phyloP scores from a whole-genome alignment of 2,888 invertebrate genomes.

The Ferrisia virgata region DNA sequence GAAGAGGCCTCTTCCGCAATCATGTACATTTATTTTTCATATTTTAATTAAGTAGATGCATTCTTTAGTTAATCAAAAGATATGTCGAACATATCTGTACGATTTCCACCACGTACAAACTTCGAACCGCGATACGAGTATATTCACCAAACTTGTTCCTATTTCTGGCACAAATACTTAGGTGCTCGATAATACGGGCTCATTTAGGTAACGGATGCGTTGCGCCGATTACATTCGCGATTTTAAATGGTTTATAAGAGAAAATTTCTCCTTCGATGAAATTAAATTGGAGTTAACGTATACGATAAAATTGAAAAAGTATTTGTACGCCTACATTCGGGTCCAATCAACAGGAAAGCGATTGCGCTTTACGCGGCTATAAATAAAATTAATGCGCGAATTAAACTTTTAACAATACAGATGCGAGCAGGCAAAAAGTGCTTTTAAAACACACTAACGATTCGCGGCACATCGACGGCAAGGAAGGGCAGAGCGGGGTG shows the following conservation, averaged over 20 bases:
- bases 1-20: no score
- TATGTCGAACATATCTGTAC: no score
- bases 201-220: background rate
- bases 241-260: background rate
- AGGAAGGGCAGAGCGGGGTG: no score
- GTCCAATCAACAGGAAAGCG: conserved; percentile 28
- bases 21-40: no score
- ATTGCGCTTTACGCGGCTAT: background rate
- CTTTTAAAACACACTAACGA: conserved; percentile 12
- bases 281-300: background rate
- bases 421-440: conserved; percentile 7
- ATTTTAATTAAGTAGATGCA: no score
- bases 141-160: no score
- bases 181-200: background rate
- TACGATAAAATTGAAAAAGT: background rate
- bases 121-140: no score
- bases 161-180: background rate
- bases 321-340: background rate
- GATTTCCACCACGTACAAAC: no score
- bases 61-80: no score
- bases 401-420: conserved; percentile 16
- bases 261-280: background rate
- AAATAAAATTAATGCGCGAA: conserved; percentile 28
- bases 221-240: background rate
- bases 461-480: no score